phyloP scores from a whole-genome alignment of 2,113 vertebrate species.

The Recurvirostra avosetta region DNA sequence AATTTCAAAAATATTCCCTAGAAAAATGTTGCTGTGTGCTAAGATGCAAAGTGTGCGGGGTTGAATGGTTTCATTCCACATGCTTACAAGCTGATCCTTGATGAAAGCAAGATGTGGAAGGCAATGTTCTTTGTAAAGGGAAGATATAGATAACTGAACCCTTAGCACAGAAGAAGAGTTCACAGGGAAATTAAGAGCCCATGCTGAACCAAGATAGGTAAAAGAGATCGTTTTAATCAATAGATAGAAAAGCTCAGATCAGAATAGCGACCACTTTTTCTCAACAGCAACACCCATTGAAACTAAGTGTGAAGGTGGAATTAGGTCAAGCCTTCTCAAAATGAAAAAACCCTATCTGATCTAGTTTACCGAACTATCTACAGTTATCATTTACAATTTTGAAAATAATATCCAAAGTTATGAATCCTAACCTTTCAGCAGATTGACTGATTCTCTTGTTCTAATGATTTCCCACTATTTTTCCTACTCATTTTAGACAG shows the following conservation, averaged over 20 bases:
- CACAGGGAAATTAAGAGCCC: background rate
- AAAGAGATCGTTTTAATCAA: background rate
- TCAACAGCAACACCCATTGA: background rate
- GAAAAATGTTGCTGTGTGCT: background rate
- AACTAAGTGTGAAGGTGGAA: background rate
- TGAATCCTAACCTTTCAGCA: background rate
- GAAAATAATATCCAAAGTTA: background rate
- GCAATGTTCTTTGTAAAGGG: background rate
- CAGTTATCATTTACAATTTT: background rate
- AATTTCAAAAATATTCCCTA: background rate
- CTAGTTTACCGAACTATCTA: background rate
- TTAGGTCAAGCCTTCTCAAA: background rate
- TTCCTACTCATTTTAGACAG: background rate
- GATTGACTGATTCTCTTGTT: background rate
- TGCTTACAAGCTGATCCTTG: background rate
- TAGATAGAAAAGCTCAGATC: background rate
- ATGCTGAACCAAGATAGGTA: background rate
- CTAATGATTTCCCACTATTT: background rate
- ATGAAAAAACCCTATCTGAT: background rate
- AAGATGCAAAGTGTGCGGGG: background rate
- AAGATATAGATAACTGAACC: background rate
- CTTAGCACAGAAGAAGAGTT: background rate
- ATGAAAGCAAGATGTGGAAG: background rate
- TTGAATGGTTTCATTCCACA: background rate
- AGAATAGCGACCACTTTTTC: background rate